Evolutionary conservation across 2,113 vertebrate genomes (phyloP), one percentile per base, ranked within the genome.

Genomic region (Oxyruncus cristatus): DNA sequence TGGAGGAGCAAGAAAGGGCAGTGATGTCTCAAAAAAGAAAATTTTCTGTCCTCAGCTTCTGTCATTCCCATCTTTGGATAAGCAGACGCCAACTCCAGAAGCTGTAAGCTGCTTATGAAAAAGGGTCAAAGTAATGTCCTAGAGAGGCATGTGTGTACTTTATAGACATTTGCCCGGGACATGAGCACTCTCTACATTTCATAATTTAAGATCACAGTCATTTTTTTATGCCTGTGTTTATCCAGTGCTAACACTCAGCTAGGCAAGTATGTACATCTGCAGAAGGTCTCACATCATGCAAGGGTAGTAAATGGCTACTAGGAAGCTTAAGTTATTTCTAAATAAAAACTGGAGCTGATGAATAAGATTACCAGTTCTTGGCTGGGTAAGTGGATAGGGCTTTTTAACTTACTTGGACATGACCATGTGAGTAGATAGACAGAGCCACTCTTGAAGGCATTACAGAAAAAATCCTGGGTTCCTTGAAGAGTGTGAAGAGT

Each of bases 41-140:
- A 78, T 56, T 33, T 62, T 30, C 23, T 30, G 6, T 59, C 33
- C 67, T 89, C 37, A 68, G 6, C 4, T 86, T 62, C 61, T 68
- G 23, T 8, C 37, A 24, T 77, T 75, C 22, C 20, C 41, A 8
- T 12, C 17, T 94, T 66, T 46, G 37, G 32, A 88, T 20, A 78
- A 62, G 8, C 6, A 84, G 55, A 53, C 19, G 11, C 2, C 1
- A 6, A 20, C 58, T n/a, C 53, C 49, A 41, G 32, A 33, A 82
- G 35, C 37, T 90, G 14, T 56, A 75, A 88, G n/a, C 33, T 86
- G 26, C 27, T 91, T 85, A 76, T 59, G 74, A 93, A 85, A 79
- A 92, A 32, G 19, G 17, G n/a, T 11, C 12, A 84, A 89, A 89
- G 73, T 76, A 82, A 90, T 28, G 37, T 32, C 39, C 56, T 28